Evolutionary conservation across 2,113 vertebrate species (phyloP), one percentile per base, ranked within the genome.

Genomic region (Macquaria ambigua): DNA sequence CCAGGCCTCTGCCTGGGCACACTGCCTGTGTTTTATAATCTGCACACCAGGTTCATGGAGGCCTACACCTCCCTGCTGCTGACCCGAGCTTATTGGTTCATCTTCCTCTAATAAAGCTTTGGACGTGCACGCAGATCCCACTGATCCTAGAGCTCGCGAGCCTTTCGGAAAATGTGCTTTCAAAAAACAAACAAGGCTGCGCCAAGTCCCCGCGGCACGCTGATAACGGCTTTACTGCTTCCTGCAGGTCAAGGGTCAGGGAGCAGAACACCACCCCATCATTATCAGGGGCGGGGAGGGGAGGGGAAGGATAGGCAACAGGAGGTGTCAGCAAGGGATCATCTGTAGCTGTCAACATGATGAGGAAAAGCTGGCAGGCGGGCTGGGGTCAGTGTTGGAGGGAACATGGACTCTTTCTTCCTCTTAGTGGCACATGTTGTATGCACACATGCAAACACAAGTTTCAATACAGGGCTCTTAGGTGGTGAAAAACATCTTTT

Each of bases 171-270:
- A 87, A 78, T 39, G 14, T 66, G 79, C 64, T 85, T 83, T 53
- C 16, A 78, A 90, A 92, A 50, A 91, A 90, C 69, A 81, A 89
- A 79, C 53, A 8, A 50, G 68, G 59, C 55, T 0, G 18, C 0
- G 12, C 15, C 31, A 34, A 84, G 76, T 77, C 74, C 50, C 74
- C 71, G 77, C 25, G 72, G 85, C 86, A 76, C 6, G 25, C 83
- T 14, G 90, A 90, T 94, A 90, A 90, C 39, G 7, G 79, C 81
- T 78, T 86, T 59, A 63, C 79, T 48, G 72, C 83, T 93, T 92
- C 90, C 92, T 92, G 87, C 25, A 25, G 89, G 89, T 91, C 92
- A 91, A 59, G 4, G 89, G 91, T 93, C 87, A 66, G 37, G 52
- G 70, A 76, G 68, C 89, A 74, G 83, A 59, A 50, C 64, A 16